Evolutionary conservation across 2,888 invertebrate species (phyloP), one percentile per base, ranked within the genome.

Genomic region (Nowickia ferox): DNA sequence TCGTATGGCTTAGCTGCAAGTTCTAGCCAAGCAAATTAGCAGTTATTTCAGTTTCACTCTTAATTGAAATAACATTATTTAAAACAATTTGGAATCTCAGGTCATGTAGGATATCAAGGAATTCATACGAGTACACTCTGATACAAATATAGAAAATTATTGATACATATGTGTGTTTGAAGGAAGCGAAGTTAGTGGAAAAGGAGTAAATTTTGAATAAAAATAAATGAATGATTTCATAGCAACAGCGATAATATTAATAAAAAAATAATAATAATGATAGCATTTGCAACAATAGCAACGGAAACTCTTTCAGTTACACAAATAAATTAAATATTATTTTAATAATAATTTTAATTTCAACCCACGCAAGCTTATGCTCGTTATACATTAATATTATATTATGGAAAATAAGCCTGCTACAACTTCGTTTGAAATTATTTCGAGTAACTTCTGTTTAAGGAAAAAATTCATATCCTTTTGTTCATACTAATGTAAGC

Each of bases 151-250:
- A 13, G 46, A 46, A 46, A 11, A 46, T 46, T 13, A 61, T n/a
- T n/a, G n/a, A n/a, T 48, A 44, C 17, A 22, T 59, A 13, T 61
- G 17, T 48, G 38, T 8, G 38, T 13, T 48, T 48, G 17, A 53
- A 53, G 53, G 15, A 46, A 42, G 11, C 15, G 9, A 53, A n/a
- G 22, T 46, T 61, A n/a, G 30, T 30, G 30, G n/a, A 10, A 53
- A 53, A 53, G 19, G 53, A 65, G 30, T 55, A 57, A 57, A 53
- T 30, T 17, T 59, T 61, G 66, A 68, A 79, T 79, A 65, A 59
- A 75, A 57, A 68, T 40, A 59, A 59, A 66, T 71, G 42, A 77
- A 84, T 68, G 68, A 69, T 66, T 78, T 72, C 19, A 69, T 57
- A 42, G 59, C 19, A 53, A n/a, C 69, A 46, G 6, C 30, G 6